These are phyloP conservation scores for Aspidiotus rigidus DNA, from an alignment of 2,888 invertebrate genomes.

Conservation along the genomic window DNA sequence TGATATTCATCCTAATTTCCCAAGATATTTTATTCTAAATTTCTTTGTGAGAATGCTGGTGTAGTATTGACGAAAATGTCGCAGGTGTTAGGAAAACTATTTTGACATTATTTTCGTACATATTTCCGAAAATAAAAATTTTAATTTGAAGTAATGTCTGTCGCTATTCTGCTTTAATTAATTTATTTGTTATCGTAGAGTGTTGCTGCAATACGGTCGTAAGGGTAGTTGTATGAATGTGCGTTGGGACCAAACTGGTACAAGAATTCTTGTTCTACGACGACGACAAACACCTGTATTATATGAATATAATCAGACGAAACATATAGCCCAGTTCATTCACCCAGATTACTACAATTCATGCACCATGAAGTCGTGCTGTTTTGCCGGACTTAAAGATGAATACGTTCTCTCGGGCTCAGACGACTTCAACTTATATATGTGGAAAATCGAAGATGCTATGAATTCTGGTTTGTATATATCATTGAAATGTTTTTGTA, in stretches of 20 bases:
- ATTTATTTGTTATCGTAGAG: constrained; percentile 46
- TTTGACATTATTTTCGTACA: no score
- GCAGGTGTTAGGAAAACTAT: no score
- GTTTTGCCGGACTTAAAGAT: constrained; percentile 82
- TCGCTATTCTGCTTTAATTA: background rate
- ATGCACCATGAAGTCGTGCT: constrained; percentile 95
- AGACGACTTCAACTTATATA: constrained; percentile 88
- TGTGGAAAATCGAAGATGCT: constrained; percentile 75
- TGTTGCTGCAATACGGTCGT: constrained; percentile 59
- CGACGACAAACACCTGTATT: constrained; percentile 79
- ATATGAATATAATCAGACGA: constrained; percentile 56
- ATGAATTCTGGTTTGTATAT: constrained; percentile 15
- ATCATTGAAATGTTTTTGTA: no score
- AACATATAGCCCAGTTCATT: constrained; percentile 75
- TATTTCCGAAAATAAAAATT: background rate
- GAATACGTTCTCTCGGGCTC: constrained; percentile 87
- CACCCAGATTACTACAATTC: constrained; percentile 88
- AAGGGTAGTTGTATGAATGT: constrained; percentile 84
- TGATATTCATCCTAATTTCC: no score
- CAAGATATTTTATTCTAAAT: no score
- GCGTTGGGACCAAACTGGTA: constrained; percentile 72
- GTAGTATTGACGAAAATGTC: no score
- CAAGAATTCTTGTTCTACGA: constrained; percentile 67
- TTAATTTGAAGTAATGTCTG: background rate
- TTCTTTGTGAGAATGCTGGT: no score